Percentiles rank a stretch among this genome's conserved stretches.
Conservation (phyloP, 1,140 invertebrate genomes). For the Lordiphosa stackelbergi region DNA sequence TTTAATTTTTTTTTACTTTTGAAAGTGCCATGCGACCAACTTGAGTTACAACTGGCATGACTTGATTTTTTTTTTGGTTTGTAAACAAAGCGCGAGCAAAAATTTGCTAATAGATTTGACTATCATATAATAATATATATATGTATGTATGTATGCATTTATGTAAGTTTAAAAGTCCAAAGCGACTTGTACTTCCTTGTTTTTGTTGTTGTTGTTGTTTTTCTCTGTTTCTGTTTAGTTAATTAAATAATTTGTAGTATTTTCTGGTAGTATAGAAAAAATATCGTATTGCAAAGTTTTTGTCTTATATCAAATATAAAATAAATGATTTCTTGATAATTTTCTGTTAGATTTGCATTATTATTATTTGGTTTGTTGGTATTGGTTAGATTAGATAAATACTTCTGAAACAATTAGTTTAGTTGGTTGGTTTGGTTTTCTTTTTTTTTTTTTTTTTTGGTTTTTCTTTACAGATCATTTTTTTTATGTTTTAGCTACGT, state of each 20-base stretch:
- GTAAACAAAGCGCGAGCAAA: conserved; percentile 74
- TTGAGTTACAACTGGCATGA: conserved; percentile 46
- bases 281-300: conserved; percentile 61
- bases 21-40: conserved; percentile 53
- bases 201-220: conserved; percentile 12
- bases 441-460: conserved; percentile 3
- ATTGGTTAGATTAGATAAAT: conserved; percentile 20
- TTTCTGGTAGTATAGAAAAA: conserved; percentile 63
- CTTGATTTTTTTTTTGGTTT: conserved; percentile 39
- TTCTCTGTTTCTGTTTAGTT: conserved; percentile 30
- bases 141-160: conserved; percentile 21
- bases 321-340: conserved; percentile 57
- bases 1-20: conserved; percentile 13
- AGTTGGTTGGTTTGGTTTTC: conserved; percentile 3
- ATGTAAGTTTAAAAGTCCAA: conserved; percentile 53
- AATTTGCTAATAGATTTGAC: conserved; percentile 76
- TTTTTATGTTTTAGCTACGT: conserved; percentile 52
- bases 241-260: conserved; percentile 29
- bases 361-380: conserved; percentile 30
- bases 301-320: conserved; percentile 57
- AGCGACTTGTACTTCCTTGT: conserved; percentile 44
- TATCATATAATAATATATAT: conserved; percentile 47
- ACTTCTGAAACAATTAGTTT: conserved; percentile 14
- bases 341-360: conserved; percentile 27
- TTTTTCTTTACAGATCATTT: neutral